Evolutionary conservation across 2,797 vertebrate species (phyloP), one percentile per base, ranked within the genome.

Genomic region (Neoniphon sammara): DNA sequence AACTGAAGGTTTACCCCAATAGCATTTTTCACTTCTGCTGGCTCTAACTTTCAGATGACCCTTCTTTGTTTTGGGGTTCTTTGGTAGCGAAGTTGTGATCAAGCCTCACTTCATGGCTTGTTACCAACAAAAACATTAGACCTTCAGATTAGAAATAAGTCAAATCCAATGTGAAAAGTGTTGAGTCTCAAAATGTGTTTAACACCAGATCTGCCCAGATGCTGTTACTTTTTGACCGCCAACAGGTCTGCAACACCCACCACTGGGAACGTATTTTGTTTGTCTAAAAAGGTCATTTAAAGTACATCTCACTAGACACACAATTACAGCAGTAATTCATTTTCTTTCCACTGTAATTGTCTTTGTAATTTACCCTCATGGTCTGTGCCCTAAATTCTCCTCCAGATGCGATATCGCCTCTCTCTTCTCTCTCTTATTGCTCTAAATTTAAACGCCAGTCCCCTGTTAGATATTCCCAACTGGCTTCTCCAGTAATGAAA

Each of bases 391-490:
- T 69, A 80, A 82, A 58, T 49, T 60, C 55, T 50, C 14, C 30
- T 76, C 55, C 21, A 61, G 66, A 70, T 60, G 59, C 27, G 4
- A 83, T 86, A 72, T 83, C 78, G 39, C 84, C 76, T 70, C 57
- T 50, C 62, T 73, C 71, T 70, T 80, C 73, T 83, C 63, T 65
- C 49, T 82, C 57, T 44, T 72, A 65, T 72, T 71, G 67, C 75
- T 75, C 80, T 87, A 86, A 85, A 90, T 89, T 82, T 73, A 81
- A 88, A 89, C 85, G 87, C 73, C 90, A 88, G 85, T 90, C 82
- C 68, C 56, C 23, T 77, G 69, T 81, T 75, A 75, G 74, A 79
- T 71, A 71, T 80, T 83, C 84, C 78, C 75, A 73, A 70, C 31
- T 9, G 54, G 69, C 61, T 71, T 76, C 56, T 68, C 58, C 66